A percentile compares a stretch with the other conserved stretches of the same genome.
These are phyloP conservation scores for Wasmannia auropunctata DNA, from an alignment of 1,140 invertebrate species.

Conservation along the genomic window DNA sequence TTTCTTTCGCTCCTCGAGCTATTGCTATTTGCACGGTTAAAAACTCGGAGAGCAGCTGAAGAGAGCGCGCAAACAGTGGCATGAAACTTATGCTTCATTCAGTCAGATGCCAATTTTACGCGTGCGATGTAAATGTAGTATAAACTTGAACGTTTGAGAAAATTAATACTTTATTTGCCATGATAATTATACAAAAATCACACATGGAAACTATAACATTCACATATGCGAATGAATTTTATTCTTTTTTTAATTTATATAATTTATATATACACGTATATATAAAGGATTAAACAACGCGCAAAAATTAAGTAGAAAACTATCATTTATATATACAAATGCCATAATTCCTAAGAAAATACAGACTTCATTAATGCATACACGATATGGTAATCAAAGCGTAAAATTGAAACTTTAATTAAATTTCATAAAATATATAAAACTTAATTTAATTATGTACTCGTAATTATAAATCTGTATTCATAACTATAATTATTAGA, in stretches of 20 bases:
- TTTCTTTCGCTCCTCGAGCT: slow-evolving; percentile 40
- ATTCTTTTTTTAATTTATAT: background rate
- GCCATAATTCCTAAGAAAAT: background rate
- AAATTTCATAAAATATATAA: background rate
- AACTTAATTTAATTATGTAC: background rate
- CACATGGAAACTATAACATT: background rate
- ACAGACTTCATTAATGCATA: background rate
- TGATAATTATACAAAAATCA: background rate
- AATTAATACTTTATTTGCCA: background rate
- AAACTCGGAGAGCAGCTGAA: slow-evolving; percentile 58
- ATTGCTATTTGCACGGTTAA: slow-evolving; percentile 50
- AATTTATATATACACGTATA: background rate
- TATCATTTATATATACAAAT: background rate
- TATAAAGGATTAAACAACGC: background rate
- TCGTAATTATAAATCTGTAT: background rate
- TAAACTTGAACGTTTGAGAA: background rate
- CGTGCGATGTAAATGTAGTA: background rate
- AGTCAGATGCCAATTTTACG: background rate
- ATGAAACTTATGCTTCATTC: background rate
- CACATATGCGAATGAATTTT: background rate
- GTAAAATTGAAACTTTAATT: slow-evolving; percentile 2
- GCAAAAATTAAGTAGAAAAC: background rate
- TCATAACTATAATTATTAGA: background rate
- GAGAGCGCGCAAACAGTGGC: slow-evolving; percentile 18
- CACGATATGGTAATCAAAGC: background rate